phyloP scores from a whole-genome alignment of 2,888 invertebrate genomes.

The Eretmocerus hayati region DNA sequence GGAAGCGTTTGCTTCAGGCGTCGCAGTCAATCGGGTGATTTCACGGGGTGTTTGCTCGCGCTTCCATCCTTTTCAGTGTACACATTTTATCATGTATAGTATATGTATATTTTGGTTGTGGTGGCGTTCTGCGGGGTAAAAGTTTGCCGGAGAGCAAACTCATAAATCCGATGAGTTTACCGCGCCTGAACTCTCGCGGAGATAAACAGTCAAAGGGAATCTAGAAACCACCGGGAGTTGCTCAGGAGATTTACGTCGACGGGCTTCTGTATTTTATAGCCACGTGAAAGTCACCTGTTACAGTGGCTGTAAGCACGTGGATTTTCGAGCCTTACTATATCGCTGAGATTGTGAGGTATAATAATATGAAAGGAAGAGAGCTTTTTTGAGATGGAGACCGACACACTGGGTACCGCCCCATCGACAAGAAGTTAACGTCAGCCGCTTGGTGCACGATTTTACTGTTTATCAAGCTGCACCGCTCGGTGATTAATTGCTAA shows the following conservation, averaged over 20 bases:
- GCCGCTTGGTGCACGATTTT: background rate
- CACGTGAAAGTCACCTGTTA: conserved; percentile 17
- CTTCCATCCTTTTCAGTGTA: background rate
- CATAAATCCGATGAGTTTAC: conserved; percentile 21
- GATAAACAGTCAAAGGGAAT: background rate
- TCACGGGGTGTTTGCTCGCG: conserved; percentile 3
- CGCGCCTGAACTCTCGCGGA: conserved; percentile 1
- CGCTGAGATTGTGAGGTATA: no score
- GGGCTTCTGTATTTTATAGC: conserved; percentile 13
- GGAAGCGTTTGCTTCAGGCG: no score
- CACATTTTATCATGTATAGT: no score
- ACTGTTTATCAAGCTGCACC: background rate
- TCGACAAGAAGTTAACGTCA: background rate
- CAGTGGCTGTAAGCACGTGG: background rate
- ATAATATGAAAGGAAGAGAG: no score
- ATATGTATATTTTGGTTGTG: no score
- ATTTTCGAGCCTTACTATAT: background rate
- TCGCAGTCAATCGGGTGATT: conserved; percentile 1
- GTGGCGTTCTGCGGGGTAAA: background rate
- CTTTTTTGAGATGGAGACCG: background rate
- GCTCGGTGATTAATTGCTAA: background rate
- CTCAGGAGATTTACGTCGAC: conserved; percentile 15
- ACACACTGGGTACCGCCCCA: background rate
- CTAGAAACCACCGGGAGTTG: background rate
- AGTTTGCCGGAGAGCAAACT: conserved; percentile 13